Conservation (phyloP, 2,797 vertebrate genomes). For the Strix occidentalis region DNA sequence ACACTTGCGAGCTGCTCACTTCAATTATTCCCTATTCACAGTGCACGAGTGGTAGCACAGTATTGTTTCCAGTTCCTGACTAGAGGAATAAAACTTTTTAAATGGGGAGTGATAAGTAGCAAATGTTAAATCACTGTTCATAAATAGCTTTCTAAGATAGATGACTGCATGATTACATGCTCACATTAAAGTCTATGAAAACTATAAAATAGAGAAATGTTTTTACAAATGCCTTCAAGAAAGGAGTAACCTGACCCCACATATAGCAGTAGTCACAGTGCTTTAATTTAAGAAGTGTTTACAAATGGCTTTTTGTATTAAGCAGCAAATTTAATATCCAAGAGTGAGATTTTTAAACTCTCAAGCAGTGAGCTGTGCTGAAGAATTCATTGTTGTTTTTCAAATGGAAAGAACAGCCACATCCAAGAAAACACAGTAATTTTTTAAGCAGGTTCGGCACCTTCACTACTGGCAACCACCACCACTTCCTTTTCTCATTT, state of each 20-base stretch:
- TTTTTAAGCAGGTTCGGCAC: conserved; percentile 4
- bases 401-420: not conserved
- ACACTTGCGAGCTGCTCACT: conserved; percentile 53
- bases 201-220: not conserved
- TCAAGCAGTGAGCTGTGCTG: not conserved
- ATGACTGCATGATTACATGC: not conserved
- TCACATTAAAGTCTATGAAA: not conserved
- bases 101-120: conserved; percentile 16
- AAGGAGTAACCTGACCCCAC: not conserved
- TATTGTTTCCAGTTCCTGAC: conserved; percentile 34
- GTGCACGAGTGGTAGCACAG: not conserved
- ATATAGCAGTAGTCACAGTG: not conserved
- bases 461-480: not conserved
- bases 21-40: conserved; percentile 62
- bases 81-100: conserved; percentile 32
- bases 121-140: conserved; percentile 36
- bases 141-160: conserved; percentile 22
- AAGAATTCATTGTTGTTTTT: not conserved
- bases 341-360: not conserved
- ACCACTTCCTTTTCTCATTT: not conserved
- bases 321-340: not conserved
- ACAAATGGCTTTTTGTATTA: not conserved
- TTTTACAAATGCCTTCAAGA: not conserved
- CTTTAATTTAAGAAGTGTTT: not conserved
- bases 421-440: not conserved